These are phyloP conservation scores for Arnoldichthys spilopterus DNA, from an alignment of 2,797 vertebrate species.

Conservation along the genomic window DNA sequence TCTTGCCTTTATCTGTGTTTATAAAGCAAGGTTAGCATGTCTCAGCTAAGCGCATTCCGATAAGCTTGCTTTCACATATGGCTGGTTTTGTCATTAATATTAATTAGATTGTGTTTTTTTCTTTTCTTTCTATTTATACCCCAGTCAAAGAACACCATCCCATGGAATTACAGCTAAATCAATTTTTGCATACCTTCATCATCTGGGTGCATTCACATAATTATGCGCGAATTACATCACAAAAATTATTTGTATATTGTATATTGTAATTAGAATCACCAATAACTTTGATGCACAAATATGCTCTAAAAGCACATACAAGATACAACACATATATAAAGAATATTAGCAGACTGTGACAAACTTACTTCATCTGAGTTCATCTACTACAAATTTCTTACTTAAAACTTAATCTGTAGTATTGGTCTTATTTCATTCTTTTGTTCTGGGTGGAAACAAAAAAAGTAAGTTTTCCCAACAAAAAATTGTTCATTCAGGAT, in stretches of 20 bases:
- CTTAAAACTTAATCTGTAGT: too few species aligned
- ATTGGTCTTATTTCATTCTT: too few species aligned
- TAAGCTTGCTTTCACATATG: conserved; percentile 43
- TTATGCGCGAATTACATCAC: conserved; percentile 27
- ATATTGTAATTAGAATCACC: not conserved
- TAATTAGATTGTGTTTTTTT: conserved; percentile 20
- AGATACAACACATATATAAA: too few species aligned
- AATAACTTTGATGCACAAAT: not conserved
- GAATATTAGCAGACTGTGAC: too few species aligned
- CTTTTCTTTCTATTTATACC: not conserved
- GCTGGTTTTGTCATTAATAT: conserved; percentile 46
- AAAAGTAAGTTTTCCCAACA: too few species aligned
- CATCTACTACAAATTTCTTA: too few species aligned
- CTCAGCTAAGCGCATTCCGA: conserved; percentile 18
- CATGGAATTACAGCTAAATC: not conserved
- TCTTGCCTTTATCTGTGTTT: conserved; percentile 24
- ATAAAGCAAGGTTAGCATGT: conserved; percentile 8
- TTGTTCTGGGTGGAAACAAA: too few species aligned
- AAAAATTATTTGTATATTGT: conserved; percentile 20
- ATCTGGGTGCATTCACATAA: not conserved
- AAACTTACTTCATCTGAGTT: too few species aligned
- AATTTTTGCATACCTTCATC: not conserved
- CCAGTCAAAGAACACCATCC: not conserved
- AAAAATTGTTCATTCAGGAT: too few species aligned
- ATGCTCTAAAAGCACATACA: not conserved